Evolutionary conservation across 2,797 vertebrate genomes (phyloP).

Genomic region (Characodon lateralis): DNA sequence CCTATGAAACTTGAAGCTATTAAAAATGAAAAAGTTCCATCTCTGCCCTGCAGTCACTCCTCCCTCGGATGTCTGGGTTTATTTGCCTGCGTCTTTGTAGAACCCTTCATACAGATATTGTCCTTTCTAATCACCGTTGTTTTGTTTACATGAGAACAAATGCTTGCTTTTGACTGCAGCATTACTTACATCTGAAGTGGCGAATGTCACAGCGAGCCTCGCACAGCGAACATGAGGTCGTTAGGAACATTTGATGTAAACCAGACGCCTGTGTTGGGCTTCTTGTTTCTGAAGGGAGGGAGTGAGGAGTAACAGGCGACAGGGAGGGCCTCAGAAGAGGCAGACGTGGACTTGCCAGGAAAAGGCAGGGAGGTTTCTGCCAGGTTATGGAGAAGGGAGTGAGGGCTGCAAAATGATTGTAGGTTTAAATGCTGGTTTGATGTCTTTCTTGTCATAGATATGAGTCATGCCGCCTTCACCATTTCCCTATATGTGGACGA

Average conservation of each 20-base stretch:
- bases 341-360: slow-evolving; percentile 53
- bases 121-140: background rate
- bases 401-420: slow-evolving; percentile 25
- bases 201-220: slow-evolving; percentile 32
- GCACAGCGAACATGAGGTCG: slow-evolving; percentile 56
- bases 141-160: background rate
- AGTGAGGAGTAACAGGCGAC: slow-evolving; percentile 38
- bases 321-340: slow-evolving; percentile 25
- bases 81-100: background rate
- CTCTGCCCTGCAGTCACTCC: slow-evolving; percentile 10
- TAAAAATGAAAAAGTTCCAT: slow-evolving; percentile 9
- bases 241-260: slow-evolving; percentile 71
- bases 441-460: slow-evolving; percentile 14
- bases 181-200: slow-evolving; percentile 13
- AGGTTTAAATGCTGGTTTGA: slow-evolving; percentile 23
- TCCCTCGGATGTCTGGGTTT: slow-evolving; percentile 2
- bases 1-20: background rate
- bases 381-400: slow-evolving; percentile 15
- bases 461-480: slow-evolving; percentile 7
- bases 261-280: slow-evolving; percentile 56
- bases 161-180: slow-evolving; percentile 1
- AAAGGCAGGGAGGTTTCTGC: slow-evolving; percentile 36
- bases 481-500: slow-evolving; percentile 19
- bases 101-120: background rate
- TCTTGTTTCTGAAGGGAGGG: slow-evolving; percentile 46